Conservation (phyloP, 2,797 vertebrate species). For the Thamnophis elegans region DNA sequence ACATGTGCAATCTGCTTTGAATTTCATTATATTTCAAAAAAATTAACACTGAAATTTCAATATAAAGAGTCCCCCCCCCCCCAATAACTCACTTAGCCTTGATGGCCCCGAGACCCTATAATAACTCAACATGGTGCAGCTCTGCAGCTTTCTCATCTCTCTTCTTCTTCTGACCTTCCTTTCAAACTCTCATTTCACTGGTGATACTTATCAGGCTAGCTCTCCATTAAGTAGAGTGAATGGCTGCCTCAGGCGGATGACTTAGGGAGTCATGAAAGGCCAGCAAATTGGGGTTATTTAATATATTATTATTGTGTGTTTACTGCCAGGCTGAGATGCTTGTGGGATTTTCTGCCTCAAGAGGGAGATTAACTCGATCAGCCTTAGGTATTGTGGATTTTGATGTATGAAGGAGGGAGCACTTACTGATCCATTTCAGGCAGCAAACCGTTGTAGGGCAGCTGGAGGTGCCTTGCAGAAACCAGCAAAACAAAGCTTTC, state of each 20-base stretch:
- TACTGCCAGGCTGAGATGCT: background rate
- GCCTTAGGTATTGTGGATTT: background rate
- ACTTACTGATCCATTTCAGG: background rate
- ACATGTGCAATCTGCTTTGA: background rate
- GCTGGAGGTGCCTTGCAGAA: background rate
- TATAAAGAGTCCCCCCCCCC: background rate
- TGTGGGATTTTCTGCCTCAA: background rate
- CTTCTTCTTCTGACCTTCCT: background rate
- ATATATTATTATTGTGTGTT: background rate
- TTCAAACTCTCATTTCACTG: background rate
- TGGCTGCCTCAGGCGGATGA: background rate
- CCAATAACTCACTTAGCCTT: background rate
- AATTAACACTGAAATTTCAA: background rate
- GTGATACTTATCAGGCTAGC: background rate
- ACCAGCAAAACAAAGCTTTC: background rate
- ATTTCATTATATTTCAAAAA: background rate
- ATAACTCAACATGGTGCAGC: background rate
- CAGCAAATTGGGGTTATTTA: background rate
- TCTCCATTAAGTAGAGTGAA: background rate
- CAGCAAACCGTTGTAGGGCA: background rate
- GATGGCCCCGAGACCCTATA: background rate
- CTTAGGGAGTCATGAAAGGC: background rate
- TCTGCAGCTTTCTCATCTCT: background rate
- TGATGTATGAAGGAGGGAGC: background rate
- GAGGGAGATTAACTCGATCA: background rate